phyloP scores from a whole-genome alignment of 2,888 invertebrate genomes.

The Nephrotoma flavescens region DNA sequence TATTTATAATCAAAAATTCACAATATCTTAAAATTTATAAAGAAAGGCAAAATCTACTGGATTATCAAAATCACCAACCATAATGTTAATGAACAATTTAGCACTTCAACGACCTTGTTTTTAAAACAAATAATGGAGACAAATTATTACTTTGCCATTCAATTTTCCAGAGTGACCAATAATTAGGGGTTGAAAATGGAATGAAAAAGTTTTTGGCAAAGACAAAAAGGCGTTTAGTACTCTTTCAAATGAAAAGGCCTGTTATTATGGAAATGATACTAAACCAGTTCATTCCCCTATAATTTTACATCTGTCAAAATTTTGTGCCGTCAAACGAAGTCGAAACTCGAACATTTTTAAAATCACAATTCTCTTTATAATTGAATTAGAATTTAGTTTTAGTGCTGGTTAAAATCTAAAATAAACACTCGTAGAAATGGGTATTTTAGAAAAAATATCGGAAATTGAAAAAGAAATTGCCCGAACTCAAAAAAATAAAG shows the following conservation, averaged over 20 bases:
- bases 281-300: neutral
- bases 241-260: neutral
- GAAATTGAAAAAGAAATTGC: constrained; percentile 98
- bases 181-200: too few relatives aligned
- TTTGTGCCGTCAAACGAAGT: neutral
- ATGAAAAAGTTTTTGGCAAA: neutral
- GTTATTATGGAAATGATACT: neutral
- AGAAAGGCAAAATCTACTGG: too few relatives aligned
- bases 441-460: constrained; percentile 95
- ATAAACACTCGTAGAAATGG: constrained; percentile 50
- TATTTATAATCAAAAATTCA: too few relatives aligned
- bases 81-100: too few relatives aligned
- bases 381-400: neutral
- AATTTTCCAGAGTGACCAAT: too few relatives aligned
- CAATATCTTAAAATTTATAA: too few relatives aligned
- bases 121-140: too few relatives aligned
- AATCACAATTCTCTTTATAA: neutral
- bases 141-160: too few relatives aligned
- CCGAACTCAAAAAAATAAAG: constrained; percentile 98
- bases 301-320: neutral
- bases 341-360: neutral
- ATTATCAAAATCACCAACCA: too few relatives aligned
- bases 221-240: neutral
- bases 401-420: neutral
- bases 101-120: too few relatives aligned